Percentiles rank a stretch among this genome's conserved stretches.
These are phyloP conservation scores for Lophotis ruficrista DNA, from an alignment of 2,113 vertebrate species.

Conservation along the genomic window DNA sequence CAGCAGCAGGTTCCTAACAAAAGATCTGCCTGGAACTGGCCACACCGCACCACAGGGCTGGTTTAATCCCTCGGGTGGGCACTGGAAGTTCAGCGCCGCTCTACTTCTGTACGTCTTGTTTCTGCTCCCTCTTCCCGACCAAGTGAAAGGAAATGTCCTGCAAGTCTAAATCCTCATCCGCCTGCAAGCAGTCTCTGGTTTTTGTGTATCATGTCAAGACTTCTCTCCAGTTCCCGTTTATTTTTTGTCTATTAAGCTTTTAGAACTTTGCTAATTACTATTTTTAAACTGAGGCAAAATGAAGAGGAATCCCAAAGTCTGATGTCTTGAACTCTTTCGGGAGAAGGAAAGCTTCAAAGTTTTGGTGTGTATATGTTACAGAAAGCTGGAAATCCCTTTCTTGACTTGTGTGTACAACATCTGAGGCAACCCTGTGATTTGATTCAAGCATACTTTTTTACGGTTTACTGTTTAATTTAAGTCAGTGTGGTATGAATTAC, in stretches of 20 bases:
- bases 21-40: not conserved
- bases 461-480: constrained; percentile 40
- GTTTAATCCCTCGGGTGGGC: not conserved
- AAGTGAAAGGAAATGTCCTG: not conserved
- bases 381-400: constrained; percentile 1
- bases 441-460: not conserved
- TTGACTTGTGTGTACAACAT: not conserved
- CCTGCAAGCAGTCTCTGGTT: not conserved
- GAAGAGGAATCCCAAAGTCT: not conserved
- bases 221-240: not conserved
- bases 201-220: too few relatives aligned
- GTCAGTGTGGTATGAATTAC: constrained; percentile 17
- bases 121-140: not conserved
- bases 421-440: not conserved
- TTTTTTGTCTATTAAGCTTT: not conserved
- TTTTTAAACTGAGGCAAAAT: not conserved
- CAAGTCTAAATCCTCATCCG: not conserved
- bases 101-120: not conserved
- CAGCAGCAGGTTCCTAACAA: not conserved
- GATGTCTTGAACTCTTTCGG: not conserved
- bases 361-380: not conserved
- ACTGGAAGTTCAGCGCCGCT: not conserved
- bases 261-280: not conserved
- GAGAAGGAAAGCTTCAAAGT: not conserved
- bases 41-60: too few relatives aligned